Evolutionary conservation across 2,797 vertebrate species (phyloP), one percentile per base, ranked within the genome.

Genomic region (Megalops cyprinoides): DNA sequence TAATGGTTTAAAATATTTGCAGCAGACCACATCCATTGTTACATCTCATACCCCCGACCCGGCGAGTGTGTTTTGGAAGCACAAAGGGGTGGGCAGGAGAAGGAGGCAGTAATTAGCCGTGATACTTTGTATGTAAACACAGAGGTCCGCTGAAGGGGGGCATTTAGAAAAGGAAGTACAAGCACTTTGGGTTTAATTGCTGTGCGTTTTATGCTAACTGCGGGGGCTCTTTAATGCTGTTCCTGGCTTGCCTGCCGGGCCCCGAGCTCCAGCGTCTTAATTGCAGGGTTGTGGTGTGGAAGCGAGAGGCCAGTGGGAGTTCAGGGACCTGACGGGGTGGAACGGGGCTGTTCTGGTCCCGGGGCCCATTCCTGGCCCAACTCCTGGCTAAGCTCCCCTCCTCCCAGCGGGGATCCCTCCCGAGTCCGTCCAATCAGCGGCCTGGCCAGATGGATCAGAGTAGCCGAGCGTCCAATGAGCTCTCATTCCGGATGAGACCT

Each of bases 281-380:
- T 94, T 93, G 92, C 75, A 81, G 79, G 80, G 81, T 83, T 86
- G 84, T 83, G 88, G 82, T 85, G 86, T 87, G 86, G 87, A 88
- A 55, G 74, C 23, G n/a, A 53, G 49, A 90, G 87, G 28, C 15
- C 49, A 37, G 15, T 46, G 49, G 14, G 31, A 28, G 48, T 48
- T 55, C 14, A 76, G 48, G 46, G 48, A 37, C 42, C 7, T 42
- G 34, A 34, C 65, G 82, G 90, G 89, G 89, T 85, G 84, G 93
- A 94, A 94, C 93, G 92, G 89, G 91, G 86, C 88, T 85, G 89
- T 92, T 94, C 89, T 86, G 85, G 87, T 91, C 91, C 87, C 88
- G 80, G 78, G 85, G 88, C 87, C 90, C 89, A 92, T 87, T 39
- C 55, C 5, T 84, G 91, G 85, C 87, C 87, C 86, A 90, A 91